Base-by-base conservation (phyloP, 1,140 invertebrate genomes). In the Coptotermes formosanus region DNA sequence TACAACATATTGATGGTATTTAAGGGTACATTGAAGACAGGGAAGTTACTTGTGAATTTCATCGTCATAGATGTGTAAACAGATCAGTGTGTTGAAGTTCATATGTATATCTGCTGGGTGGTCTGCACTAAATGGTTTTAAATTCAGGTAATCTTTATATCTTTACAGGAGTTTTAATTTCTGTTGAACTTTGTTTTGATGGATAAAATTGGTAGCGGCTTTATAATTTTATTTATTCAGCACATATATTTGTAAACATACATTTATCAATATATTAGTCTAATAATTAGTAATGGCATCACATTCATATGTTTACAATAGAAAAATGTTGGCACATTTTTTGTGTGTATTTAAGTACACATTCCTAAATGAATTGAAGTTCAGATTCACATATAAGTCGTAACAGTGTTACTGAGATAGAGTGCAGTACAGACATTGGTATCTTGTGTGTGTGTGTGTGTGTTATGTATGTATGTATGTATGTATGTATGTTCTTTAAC, bases 261-360 rank as follows among this genome's bases (percentile, higher is more conserved):
- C 64, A 75, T 75, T 75, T 75, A 75, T 75, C 14, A n/a, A 3
- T 30, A n/a, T 75, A 30, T 30, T 75, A 75, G 30, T 75, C 25
- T 75, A 30, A 30, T 75, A 75, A 75, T 75, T 75, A n/a, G n/a
- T 75, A 75, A 75, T 75, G 64, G 64, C 64, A 75, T 7, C 64
- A 75, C n/a, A 75, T 75, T 30, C 64, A 75, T 75, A n/a, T n/a
- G 25, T 8, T 75, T 75, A 75, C 25, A 75, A 30, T 75, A n/a
- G 64, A 30, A 75, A 75, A 75, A 75, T n/a, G n/a, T 75, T 75
- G 64, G 64, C 25, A 30, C 64, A 30, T n/a, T 75, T 75, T 64
- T 75, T 75, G n/a, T 75, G 8, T 75, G 16, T 25, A 30, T 75
- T 30, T n/a, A 75, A 75, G n/a, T 75, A 30, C n/a, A 75, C n/a